These are phyloP conservation scores for Psilanteris sp. DNA, from an alignment of 1,140 invertebrate genomes.

Conservation along the genomic window DNA sequence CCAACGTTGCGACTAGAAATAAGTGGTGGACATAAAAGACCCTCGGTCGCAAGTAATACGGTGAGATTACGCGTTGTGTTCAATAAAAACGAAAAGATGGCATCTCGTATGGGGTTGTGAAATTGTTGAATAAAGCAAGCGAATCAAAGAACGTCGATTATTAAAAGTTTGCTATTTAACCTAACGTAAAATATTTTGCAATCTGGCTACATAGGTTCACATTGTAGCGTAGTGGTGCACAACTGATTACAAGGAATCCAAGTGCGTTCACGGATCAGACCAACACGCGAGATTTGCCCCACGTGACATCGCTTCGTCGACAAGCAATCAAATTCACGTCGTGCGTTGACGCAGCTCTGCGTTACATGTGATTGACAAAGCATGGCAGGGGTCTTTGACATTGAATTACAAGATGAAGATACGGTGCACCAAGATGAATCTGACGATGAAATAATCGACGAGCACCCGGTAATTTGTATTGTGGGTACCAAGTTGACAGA, in stretches of 20 bases:
- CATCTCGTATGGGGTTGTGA: conserved; percentile 37
- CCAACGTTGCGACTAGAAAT: too few species aligned
- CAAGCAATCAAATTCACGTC: background rate
- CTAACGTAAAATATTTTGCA: background rate
- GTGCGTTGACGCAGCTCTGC: conserved; percentile 1
- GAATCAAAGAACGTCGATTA: background rate
- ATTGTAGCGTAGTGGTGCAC: conserved; percentile 2
- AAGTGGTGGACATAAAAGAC: too few species aligned
- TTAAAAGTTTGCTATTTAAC: background rate
- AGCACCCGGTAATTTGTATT: conserved; percentile 85
- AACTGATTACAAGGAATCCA: background rate
- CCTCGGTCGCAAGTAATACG: conserved; percentile 4
- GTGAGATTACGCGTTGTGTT: conserved; percentile 15
- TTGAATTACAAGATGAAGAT: conserved; percentile 90
- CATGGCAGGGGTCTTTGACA: conserved; percentile 93
- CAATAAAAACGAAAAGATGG: conserved; percentile 38
- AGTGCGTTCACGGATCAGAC: background rate
- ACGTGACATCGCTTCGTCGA: conserved; percentile 22
- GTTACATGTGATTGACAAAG: conserved; percentile 75
- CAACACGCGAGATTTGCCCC: conserved; percentile 3
- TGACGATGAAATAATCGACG: conserved; percentile 91
- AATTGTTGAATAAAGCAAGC: background rate
- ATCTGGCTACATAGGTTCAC: background rate
- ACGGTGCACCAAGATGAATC: conserved; percentile 84
- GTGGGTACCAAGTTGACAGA: background rate